Evolutionary conservation across 2,888 invertebrate species (phyloP).

Genomic region (Ptilodon capucinus): DNA sequence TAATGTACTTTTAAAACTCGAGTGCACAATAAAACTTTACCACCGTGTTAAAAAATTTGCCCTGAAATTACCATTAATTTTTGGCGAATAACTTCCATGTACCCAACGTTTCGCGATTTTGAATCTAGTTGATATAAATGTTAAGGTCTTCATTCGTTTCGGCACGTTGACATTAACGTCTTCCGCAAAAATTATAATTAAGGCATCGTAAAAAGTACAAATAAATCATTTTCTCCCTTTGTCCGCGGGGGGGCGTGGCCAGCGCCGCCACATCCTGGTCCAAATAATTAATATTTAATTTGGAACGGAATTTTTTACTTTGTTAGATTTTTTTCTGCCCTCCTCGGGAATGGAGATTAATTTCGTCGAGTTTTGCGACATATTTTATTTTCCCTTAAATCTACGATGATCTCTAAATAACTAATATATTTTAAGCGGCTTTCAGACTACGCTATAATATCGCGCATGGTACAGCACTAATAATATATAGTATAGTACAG

Average conservation of each 20-base stretch:
- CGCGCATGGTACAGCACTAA: too few species aligned
- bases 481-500: too few species aligned
- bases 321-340: slow-evolving; percentile 26
- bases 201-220: slow-evolving; percentile 38
- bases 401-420: too few species aligned
- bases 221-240: slow-evolving; percentile 43
- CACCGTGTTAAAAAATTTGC: slow-evolving; percentile 36
- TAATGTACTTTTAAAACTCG: slow-evolving; percentile 38
- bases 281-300: slow-evolving; percentile 47
- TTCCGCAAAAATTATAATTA: slow-evolving; percentile 42
- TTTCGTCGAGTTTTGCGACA: slow-evolving; percentile 16
- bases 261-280: slow-evolving; percentile 31
- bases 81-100: slow-evolving; percentile 13
- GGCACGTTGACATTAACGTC: slow-evolving; percentile 19
- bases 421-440: too few species aligned
- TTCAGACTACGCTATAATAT: too few species aligned
- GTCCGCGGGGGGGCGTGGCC: slow-evolving; percentile 30
- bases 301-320: slow-evolving; percentile 42
- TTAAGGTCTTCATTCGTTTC: slow-evolving; percentile 15
- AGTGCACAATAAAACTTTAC: slow-evolving; percentile 40
- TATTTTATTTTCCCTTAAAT: slow-evolving; percentile 12
- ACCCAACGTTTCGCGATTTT: slow-evolving; percentile 2
- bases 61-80: slow-evolving; percentile 31
- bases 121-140: slow-evolving; percentile 2
- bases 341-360: slow-evolving; percentile 26